These are phyloP conservation scores for Tapirus terrestris DNA, from an alignment of 2,113 vertebrate genomes.

Conservation along the genomic window DNA sequence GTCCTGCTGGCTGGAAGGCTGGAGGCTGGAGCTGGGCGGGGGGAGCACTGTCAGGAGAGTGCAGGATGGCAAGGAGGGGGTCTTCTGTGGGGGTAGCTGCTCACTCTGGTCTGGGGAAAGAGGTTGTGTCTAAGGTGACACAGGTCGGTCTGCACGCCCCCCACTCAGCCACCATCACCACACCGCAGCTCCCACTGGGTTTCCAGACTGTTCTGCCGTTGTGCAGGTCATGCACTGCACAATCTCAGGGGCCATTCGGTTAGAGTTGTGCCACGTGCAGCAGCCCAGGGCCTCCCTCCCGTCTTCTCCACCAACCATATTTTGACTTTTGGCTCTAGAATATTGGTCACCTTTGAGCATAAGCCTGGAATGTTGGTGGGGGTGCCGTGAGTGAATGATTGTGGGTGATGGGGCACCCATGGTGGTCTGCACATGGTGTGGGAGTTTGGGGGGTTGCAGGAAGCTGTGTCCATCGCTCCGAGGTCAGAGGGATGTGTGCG, in stretches of 20 bases:
- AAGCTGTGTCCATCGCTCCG: fast-evolving
- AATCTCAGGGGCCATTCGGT: fast-evolving
- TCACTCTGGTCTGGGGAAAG: background rate
- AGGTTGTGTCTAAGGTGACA: background rate
- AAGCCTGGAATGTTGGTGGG: background rate
- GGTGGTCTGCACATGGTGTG: fast-evolving
- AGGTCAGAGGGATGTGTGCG: background rate
- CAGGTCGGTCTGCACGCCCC: background rate
- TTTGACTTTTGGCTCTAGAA: background rate
- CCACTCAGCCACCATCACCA: fast-evolving
- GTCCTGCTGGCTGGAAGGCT: fast-evolving
- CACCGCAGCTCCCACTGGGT: fast-evolving
- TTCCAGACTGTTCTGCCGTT: fast-evolving
- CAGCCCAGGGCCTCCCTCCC: background rate
- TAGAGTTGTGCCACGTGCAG: fast-evolving
- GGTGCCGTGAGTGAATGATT: background rate
- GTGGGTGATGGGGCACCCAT: background rate
- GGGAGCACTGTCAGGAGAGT: background rate
- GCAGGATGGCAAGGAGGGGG: background rate
- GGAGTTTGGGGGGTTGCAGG: background rate
- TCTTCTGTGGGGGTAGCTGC: background rate
- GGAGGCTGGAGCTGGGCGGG: background rate
- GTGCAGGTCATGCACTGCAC: background rate
- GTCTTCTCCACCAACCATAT: fast-evolving
- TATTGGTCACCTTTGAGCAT: background rate